phyloP scores from a whole-genome alignment of 2,797 vertebrate genomes.

The Staurois parvus region DNA sequence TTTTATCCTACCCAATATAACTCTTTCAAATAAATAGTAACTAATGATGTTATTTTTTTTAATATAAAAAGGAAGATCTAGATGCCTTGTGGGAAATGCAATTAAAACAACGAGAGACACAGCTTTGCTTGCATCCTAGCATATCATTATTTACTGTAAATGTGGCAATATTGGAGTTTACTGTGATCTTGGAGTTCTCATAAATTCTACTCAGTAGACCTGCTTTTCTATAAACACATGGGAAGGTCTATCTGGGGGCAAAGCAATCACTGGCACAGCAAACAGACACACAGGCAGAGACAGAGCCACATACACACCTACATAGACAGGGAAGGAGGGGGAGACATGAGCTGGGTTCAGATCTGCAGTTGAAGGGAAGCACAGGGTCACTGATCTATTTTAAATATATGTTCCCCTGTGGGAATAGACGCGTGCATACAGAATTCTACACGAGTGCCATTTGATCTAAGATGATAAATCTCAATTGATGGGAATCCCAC shows the following conservation, averaged over 20 bases:
- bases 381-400: constrained; percentile 21
- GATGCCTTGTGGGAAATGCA: constrained; percentile 70
- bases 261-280: not conserved
- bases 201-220: constrained; percentile 64
- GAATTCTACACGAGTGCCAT: constrained; percentile 3
- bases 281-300: not conserved
- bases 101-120: constrained; percentile 67
- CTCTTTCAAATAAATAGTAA: too few relatives aligned
- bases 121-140: constrained; percentile 66
- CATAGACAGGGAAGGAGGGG: not conserved
- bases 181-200: constrained; percentile 62
- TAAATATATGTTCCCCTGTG: constrained; percentile 9
- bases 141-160: constrained; percentile 74
- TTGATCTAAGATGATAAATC: constrained; percentile 33
- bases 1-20: not conserved
- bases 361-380: not conserved
- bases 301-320: not conserved
- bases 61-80: constrained; percentile 63
- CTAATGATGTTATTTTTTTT: too few relatives aligned
- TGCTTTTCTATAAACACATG: not conserved
- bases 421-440: constrained; percentile 34
- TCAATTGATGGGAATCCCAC: constrained; percentile 25
- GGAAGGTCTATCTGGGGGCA: constrained; percentile 7
- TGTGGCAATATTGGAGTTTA: constrained; percentile 68
- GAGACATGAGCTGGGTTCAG: not conserved